These are phyloP conservation scores for Hetaerina titia DNA, from an alignment of 2,888 invertebrate genomes.

Conservation along the genomic window DNA sequence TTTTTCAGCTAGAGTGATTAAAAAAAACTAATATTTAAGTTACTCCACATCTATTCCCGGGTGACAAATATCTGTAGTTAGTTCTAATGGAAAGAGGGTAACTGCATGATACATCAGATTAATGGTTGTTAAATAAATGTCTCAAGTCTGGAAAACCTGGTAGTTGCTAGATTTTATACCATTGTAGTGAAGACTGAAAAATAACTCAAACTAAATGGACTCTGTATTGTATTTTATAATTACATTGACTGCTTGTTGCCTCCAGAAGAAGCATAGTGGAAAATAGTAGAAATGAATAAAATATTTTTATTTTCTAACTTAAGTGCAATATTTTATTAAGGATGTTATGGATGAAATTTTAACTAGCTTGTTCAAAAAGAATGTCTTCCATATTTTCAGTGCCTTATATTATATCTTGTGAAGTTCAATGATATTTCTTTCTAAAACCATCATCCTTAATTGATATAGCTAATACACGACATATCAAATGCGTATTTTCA, in stretches of 20 bases:
- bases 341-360: not conserved
- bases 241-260: not conserved
- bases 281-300: not conserved
- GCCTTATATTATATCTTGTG: conserved; percentile 25
- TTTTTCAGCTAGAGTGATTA: too few species aligned
- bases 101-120: too few species aligned
- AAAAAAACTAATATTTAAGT: too few species aligned
- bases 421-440: not conserved
- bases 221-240: not conserved
- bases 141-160: not conserved
- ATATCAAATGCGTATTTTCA: not conserved
- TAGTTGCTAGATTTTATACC: not conserved
- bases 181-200: not conserved
- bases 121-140: too few species aligned
- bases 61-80: too few species aligned
- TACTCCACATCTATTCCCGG: too few species aligned
- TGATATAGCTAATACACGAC: not conserved
- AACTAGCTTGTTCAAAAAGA: not conserved
- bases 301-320: not conserved
- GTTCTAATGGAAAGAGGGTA: not conserved
- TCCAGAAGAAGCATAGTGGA: not conserved
- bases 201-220: not conserved
- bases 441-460: not conserved
- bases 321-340: not conserved
- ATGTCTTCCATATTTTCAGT: conserved; percentile 57